These are phyloP conservation scores for Opisthocomus hoazin DNA, from an alignment of 2,113 vertebrate genomes.

Conservation along the genomic window DNA sequence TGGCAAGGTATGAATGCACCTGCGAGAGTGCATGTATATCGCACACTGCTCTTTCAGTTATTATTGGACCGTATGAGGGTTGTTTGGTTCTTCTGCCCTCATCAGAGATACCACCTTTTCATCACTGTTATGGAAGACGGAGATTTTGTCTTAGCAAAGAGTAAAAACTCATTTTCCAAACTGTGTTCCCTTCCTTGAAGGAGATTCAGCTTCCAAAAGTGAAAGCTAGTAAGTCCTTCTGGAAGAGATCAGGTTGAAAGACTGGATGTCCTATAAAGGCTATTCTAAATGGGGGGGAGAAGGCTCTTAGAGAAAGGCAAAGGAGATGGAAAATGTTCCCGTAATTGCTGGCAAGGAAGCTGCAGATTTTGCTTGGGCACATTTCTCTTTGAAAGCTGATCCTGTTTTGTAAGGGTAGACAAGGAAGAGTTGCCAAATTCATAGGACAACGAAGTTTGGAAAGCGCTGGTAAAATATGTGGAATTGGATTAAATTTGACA, in stretches of 20 bases:
- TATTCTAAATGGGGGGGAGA: neutral
- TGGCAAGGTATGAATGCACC: neutral
- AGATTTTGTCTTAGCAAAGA: neutral
- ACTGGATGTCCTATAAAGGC: neutral
- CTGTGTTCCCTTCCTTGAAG: neutral
- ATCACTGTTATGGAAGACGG: neutral
- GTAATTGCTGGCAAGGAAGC: slow-evolving; percentile 24
- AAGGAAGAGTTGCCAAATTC: slow-evolving; percentile 44
- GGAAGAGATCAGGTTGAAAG: neutral
- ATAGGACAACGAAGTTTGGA: slow-evolving; percentile 52
- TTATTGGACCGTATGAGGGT: neutral
- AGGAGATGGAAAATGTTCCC: slow-evolving; percentile 39
- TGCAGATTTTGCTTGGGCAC: slow-evolving; percentile 40
- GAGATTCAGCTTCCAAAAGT: neutral
- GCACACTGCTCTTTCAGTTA: neutral
- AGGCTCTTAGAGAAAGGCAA: slow-evolving; percentile 5
- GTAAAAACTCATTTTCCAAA: neutral
- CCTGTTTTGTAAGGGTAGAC: slow-evolving; percentile 51
- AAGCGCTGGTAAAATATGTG: slow-evolving; percentile 42
- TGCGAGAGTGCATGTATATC: neutral
- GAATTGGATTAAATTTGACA: slow-evolving; percentile 57
- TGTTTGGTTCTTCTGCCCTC: neutral
- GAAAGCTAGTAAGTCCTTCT: neutral
- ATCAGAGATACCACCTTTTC: neutral
- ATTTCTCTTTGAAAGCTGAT: slow-evolving; percentile 56